Evolutionary conservation across 2,888 invertebrate species (phyloP), one percentile per base, ranked within the genome.

Genomic region (Panopea generosa): DNA sequence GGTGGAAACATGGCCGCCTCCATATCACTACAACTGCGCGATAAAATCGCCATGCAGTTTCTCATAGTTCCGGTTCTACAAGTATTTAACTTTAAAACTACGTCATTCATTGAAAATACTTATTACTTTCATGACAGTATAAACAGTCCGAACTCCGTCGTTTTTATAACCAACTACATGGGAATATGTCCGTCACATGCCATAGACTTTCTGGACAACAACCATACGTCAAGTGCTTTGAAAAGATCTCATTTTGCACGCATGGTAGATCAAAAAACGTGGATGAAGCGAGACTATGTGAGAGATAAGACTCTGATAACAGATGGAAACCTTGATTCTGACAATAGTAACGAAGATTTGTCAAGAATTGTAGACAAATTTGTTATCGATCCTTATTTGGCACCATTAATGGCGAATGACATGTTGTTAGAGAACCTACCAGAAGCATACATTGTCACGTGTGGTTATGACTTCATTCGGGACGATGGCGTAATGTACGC

Each of bases 401-500:
- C 90, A 16, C 92, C 92, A 9, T 65, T 92, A 59, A 89, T 92
- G 87, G 85, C 89, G 18, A 84, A 77, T 14, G 86, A 90, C 22
- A 81, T 71, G 1, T 71, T 72, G 62, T 43, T 91, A 33, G 53
- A 59, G 6, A 86, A 80, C 16, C 70, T 91, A 47, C 91, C 93
- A 7, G 81, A 84, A 56, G 86, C 92, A 2, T 89, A 90, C 61
- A 82, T 93, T 14, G 77, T 90, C 40, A 91, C 91, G 9, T 88
- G 90, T 50, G 89, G 92, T 22, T 91, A 89, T 71, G 93, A 93
- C 73, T 84, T 91, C 20, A 86, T 92, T 1, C 71, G 92, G 3
- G 92, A 92, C 72, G 93, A 93, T 66, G 90, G 90, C 4, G 70
- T 90, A 4, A 86, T 92, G 85, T 92, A 91, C 65, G 88, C 89